Conservation (phyloP, 2,888 invertebrate genomes). For the Tetragnatha montana region DNA sequence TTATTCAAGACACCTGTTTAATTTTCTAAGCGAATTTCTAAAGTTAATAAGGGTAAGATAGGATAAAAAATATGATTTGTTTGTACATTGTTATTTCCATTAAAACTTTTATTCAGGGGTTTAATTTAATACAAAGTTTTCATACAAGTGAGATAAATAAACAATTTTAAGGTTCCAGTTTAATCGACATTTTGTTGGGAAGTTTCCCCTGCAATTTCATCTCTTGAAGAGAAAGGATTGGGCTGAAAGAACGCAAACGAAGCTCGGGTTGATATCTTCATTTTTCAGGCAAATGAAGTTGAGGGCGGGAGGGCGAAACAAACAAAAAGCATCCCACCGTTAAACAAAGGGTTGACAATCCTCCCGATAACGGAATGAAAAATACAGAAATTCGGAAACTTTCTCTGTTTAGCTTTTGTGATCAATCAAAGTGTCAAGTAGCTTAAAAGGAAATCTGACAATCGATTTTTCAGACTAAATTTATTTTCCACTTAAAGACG, state of each 20-base stretch:
- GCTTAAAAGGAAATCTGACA: conserved; percentile 50
- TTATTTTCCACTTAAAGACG: conserved; percentile 34
- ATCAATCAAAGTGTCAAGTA: conserved; percentile 50
- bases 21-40: too few species aligned
- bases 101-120: too few species aligned
- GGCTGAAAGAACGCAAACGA: neutral
- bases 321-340: conserved; percentile 4
- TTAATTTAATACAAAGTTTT: too few species aligned
- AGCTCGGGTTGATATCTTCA: neutral
- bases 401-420: conserved; percentile 34
- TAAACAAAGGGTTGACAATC: conserved; percentile 27
- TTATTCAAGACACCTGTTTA: too few species aligned
- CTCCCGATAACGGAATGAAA: conserved; percentile 19
- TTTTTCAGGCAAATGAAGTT: neutral
- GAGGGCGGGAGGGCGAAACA: neutral
- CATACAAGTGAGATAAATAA: too few species aligned
- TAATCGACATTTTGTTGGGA: too few species aligned
- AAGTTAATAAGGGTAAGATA: too few species aligned
- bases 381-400: conserved; percentile 27
- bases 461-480: conserved; percentile 54
- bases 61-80: too few species aligned
- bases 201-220: too few species aligned
- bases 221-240: neutral
- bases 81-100: too few species aligned
- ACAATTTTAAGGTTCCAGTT: too few species aligned